Evolutionary conservation across 2,888 invertebrate species (phyloP).

Genomic region (Carabus problematicus): DNA sequence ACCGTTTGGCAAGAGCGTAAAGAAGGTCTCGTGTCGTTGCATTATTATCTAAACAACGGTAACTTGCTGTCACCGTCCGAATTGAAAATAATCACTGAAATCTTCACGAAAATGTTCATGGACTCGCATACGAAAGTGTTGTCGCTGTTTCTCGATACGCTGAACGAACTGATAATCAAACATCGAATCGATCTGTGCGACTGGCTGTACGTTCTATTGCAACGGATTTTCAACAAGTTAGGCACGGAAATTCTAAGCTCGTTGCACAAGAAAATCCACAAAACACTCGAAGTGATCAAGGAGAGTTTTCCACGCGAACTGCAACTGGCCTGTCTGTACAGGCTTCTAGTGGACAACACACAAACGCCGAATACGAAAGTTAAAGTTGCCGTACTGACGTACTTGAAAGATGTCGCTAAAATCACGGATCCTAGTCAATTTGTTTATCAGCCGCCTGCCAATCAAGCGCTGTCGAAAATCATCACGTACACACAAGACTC

Average conservation of each 20-base stretch:
- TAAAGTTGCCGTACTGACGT: slow-evolving; percentile 77
- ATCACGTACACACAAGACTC: slow-evolving; percentile 74
- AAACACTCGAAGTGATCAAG: slow-evolving; percentile 79
- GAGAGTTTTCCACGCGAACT: slow-evolving; percentile 72
- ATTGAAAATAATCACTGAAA: slow-evolving; percentile 86
- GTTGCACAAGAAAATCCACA: slow-evolving; percentile 88
- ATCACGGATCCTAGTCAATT: slow-evolving; percentile 64
- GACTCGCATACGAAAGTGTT: slow-evolving; percentile 96
- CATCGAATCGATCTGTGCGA: slow-evolving; percentile 89
- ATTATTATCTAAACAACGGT: slow-evolving; percentile 76
- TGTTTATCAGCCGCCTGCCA: slow-evolving; percentile 61
- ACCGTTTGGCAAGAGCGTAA: slow-evolving; percentile 95
- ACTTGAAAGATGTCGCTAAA: slow-evolving; percentile 70
- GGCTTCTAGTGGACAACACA: slow-evolving; percentile 89
- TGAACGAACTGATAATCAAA: slow-evolving; percentile 85
- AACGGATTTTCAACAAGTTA: slow-evolving; percentile 80
- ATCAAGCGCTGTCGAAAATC: slow-evolving; percentile 77
- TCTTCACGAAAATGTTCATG: slow-evolving; percentile 96
- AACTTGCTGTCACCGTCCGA: slow-evolving; percentile 72
- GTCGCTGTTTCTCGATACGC: slow-evolving; percentile 89
- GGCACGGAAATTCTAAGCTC: slow-evolving; percentile 92
- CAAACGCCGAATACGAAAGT: slow-evolving; percentile 89
- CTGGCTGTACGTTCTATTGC: slow-evolving; percentile 90
- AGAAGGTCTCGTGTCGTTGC: slow-evolving; percentile 82
- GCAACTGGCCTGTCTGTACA: slow-evolving; percentile 72